Base-by-base conservation (phyloP, 2,797 vertebrate species). In the Nyctibius grandis region DNA sequence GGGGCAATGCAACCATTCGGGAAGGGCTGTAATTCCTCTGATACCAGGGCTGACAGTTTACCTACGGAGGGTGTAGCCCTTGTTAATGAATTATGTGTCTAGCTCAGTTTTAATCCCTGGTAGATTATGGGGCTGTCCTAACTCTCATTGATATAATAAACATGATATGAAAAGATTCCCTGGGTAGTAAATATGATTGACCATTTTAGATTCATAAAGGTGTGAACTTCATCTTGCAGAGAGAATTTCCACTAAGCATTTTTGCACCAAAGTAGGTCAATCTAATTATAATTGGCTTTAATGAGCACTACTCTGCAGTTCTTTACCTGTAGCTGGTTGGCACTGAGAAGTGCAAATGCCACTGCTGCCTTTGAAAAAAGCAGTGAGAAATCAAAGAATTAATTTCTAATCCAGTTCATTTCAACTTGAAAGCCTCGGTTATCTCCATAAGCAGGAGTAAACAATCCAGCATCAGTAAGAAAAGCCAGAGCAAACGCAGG, bases 261-360 rank as follows among this genome's bases (percentile, higher is more conserved):
- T 93, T 60, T 85, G 33, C 73, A 74, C 65, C 47, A 9, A 90
- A 92, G 80, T 88, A 93, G 83, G 87, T 89, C 95, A 94, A 76
- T 95, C 59, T 92, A 89, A 95, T 96, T 95, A 81, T 88, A 86
- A 93, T 88, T 93, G 79, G 57, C 79, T 95, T 79, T 96, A 97
- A 96, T 93, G 84, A 94, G 94, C 60, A 4, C 72, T 61, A 22
- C 59, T 91, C 65, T 50, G 82, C 88, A 20, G 63, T 61, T 75
- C 73, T 94, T 85, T 93, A 96, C 90, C 95, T 96, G 88, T 91
- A 53, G 78, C 92, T 93, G 90, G 28, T 80, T 83, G 79, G 85
- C 74, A 64, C 91, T 96, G 70, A 79, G 92, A 94, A 87, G 92
- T 93, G 78, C 50, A 85, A 91, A 96, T 95, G 86, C 57, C 57